Conservation (phyloP, 2,888 invertebrate genomes). For the Cerastis rubricosa region DNA sequence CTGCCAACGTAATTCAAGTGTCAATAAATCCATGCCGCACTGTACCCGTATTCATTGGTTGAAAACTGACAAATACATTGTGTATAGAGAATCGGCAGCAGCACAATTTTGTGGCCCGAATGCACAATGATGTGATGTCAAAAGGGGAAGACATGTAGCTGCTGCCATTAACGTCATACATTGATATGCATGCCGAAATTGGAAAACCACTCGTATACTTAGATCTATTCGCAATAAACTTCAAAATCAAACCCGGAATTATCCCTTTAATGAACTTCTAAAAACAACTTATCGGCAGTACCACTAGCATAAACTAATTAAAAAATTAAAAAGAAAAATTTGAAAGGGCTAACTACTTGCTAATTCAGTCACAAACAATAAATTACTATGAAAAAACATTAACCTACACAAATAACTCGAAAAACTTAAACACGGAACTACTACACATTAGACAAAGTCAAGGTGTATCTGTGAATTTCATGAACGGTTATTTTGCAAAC, state of each 20-base stretch:
- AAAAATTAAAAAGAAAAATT: background rate
- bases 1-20: background rate
- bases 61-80: background rate
- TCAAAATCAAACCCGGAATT: background rate
- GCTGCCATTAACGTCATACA: too few relatives aligned
- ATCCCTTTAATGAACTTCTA: background rate
- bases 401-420: too few relatives aligned
- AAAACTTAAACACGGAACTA: too few relatives aligned
- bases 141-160: too few relatives aligned
- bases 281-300: background rate
- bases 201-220: background rate
- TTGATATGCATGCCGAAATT: too few relatives aligned
- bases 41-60: background rate
- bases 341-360: background rate
- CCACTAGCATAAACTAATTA: background rate
- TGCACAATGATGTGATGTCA: too few relatives aligned
- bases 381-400: background rate
- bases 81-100: background rate
- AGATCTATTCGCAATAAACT: background rate
- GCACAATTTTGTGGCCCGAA: background rate
- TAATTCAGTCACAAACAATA: background rate
- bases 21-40: background rate
- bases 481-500: too few relatives aligned
- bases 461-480: too few relatives aligned
- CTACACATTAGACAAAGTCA: too few relatives aligned